These are phyloP conservation scores for Solen grandis DNA, from an alignment of 1,140 invertebrate genomes.

Conservation along the genomic window DNA sequence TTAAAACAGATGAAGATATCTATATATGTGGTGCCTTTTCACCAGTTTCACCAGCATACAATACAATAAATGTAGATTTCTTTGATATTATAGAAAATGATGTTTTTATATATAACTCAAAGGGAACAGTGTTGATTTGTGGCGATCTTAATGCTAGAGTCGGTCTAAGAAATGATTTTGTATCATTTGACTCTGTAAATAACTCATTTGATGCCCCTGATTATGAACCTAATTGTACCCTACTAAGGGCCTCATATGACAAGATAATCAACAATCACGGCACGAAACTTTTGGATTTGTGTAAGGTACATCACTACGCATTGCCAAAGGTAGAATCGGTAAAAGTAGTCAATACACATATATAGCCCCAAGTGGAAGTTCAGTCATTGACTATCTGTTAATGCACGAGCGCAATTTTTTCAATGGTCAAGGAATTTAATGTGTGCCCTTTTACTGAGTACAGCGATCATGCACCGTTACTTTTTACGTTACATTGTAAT, in stretches of 20 bases:
- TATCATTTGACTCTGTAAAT: conserved; percentile 6
- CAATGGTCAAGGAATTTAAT: not conserved
- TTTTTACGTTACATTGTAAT: not conserved
- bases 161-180: not conserved
- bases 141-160: conserved; percentile 4
- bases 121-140: not conserved
- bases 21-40: not conserved
- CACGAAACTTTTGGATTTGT: not conserved
- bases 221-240: not conserved
- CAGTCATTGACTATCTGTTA: conserved; percentile 11
- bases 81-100: conserved; percentile 4
- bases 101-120: not conserved
- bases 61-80: conserved; percentile 21
- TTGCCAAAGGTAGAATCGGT: conserved; percentile 9
- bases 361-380: not conserved
- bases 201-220: not conserved
- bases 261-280: not conserved
- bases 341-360: not conserved
- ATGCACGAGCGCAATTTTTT: not conserved
- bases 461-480: not conserved
- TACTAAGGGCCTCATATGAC: not conserved
- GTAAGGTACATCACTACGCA: conserved; percentile 3
- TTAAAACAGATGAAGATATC: conserved; percentile 15
- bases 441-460: not conserved
- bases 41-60: not conserved